A percentile compares a stretch with the other conserved stretches of the same genome.
Conservation (phyloP, 2,888 invertebrate genomes). For the Oxytorus armatus region DNA sequence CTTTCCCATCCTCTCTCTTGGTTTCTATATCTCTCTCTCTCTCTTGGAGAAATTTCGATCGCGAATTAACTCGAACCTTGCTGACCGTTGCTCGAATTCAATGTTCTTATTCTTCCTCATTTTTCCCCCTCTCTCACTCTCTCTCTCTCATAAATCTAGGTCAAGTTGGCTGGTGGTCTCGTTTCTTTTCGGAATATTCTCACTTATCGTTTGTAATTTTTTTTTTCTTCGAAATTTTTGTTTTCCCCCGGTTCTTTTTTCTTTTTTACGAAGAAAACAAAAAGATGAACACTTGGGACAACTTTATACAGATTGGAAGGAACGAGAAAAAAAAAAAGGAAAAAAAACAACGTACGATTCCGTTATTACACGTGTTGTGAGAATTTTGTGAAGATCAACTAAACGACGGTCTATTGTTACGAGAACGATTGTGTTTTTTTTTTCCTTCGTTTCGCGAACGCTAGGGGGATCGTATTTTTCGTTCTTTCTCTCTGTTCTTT, state of each 20-base stretch:
- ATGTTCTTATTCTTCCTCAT: slow-evolving; percentile 73
- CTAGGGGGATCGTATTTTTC: not conserved
- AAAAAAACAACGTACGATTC: not conserved
- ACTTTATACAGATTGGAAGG: not conserved
- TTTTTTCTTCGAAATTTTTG: not conserved
- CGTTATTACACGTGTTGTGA: not conserved
- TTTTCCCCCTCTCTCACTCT: slow-evolving; percentile 2
- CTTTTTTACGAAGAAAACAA: not conserved
- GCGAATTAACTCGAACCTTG: slow-evolving; percentile 43
- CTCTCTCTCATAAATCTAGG: slow-evolving; percentile 44
- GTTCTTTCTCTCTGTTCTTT: not conserved
- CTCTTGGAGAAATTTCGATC: slow-evolving; percentile 32
- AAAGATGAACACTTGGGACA: not conserved
- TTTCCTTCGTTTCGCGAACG: not conserved
- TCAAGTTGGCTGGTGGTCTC: slow-evolving; percentile 52
- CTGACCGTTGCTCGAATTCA: slow-evolving; percentile 52
- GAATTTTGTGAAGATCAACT: no score
- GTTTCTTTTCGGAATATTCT: slow-evolving; percentile 27
- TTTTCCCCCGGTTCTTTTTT: no score
- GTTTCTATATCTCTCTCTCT: not conserved
- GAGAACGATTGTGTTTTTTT: no score
- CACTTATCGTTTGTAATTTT: not conserved
- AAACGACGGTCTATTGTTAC: no score
- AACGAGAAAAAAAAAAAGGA: not conserved
- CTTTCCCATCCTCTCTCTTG: not conserved